Conservation (phyloP, 2,888 invertebrate genomes). For the Orthosia gracilis region DNA sequence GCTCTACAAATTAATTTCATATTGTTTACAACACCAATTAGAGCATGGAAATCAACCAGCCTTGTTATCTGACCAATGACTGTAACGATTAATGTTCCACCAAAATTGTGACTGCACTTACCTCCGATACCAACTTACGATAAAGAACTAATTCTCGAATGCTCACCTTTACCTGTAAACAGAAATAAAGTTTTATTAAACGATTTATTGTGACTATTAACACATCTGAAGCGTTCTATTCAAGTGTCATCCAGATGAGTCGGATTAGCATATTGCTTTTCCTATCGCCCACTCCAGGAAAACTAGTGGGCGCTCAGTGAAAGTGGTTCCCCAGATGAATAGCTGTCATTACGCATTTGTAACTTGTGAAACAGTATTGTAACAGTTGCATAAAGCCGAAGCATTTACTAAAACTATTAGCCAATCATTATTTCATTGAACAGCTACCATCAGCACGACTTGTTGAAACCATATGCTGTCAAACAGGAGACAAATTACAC, state of each 20-base stretch:
- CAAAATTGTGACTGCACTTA: constrained; percentile 54
- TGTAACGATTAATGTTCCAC: constrained; percentile 47
- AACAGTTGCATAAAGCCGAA: constrained; percentile 54
- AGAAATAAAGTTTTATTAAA: constrained; percentile 65
- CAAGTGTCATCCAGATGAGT: constrained; percentile 69
- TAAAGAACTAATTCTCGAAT: constrained; percentile 44
- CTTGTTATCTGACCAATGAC: constrained; percentile 46
- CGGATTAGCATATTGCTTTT: constrained; percentile 80
- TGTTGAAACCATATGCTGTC: constrained; percentile 26
- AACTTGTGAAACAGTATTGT: constrained; percentile 64
- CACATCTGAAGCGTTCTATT: constrained; percentile 51
- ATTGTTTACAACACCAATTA: constrained; percentile 62
- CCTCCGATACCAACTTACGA: constrained; percentile 52
- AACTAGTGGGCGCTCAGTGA: constrained; percentile 82
- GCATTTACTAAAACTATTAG: constrained; percentile 32
- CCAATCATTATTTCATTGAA: constrained; percentile 43
- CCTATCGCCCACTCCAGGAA: constrained; percentile 77
- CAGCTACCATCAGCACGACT: constrained; percentile 33
- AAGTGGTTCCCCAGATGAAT: constrained; percentile 76
- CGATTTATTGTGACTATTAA: constrained; percentile 37
- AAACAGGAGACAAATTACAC: constrained; percentile 53
- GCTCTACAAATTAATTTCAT: constrained; percentile 47
- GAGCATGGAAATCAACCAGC: constrained; percentile 50
- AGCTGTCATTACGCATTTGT: constrained; percentile 68
- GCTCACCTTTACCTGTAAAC: constrained; percentile 89